These are phyloP conservation scores for Heliconius nattereri DNA, from an alignment of 1,140 invertebrate species.

Conservation along the genomic window DNA sequence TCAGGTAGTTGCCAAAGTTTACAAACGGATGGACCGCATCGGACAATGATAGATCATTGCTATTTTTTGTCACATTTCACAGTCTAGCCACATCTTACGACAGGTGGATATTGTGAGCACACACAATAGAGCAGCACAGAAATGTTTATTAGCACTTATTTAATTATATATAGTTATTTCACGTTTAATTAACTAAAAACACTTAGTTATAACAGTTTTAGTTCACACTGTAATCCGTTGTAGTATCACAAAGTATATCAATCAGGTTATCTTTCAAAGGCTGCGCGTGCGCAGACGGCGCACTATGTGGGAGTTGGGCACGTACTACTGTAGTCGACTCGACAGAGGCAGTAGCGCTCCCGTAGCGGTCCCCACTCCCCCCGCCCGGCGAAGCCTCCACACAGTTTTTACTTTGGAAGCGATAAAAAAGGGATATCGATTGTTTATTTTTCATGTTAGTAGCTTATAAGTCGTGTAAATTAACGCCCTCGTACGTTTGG, in stretches of 20 bases:
- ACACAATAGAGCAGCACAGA: slow-evolving; percentile 70
- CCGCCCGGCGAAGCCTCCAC: slow-evolving; percentile 64
- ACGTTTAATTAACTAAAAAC: neutral
- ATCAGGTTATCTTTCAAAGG: slow-evolving; percentile 52
- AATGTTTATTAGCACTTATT: neutral
- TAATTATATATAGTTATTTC: neutral
- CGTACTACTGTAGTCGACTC: slow-evolving; percentile 71
- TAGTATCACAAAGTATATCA: slow-evolving; percentile 49
- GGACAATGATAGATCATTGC: slow-evolving; percentile 67
- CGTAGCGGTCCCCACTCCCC: slow-evolving; percentile 51
- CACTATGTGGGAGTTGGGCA: slow-evolving; percentile 67
- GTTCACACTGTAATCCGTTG: slow-evolving; percentile 73
- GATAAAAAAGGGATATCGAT: slow-evolving; percentile 77
- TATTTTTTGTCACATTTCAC: slow-evolving; percentile 80
- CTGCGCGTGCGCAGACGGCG: slow-evolving; percentile 67
- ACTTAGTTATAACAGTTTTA: slow-evolving; percentile 40
- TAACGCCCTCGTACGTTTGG: slow-evolving; percentile 36
- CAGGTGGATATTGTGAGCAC: slow-evolving; percentile 68
- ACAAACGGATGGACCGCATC: slow-evolving; percentile 59
- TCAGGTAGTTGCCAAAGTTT: slow-evolving; percentile 77
- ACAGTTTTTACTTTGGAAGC: slow-evolving; percentile 72
- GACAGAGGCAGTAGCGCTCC: slow-evolving; percentile 76
- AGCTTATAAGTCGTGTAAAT: slow-evolving; percentile 73
- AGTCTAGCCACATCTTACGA: slow-evolving; percentile 70
- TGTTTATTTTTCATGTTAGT: slow-evolving; percentile 80